phyloP scores from a whole-genome alignment of 1,140 invertebrate genomes.

The Atta texana region DNA sequence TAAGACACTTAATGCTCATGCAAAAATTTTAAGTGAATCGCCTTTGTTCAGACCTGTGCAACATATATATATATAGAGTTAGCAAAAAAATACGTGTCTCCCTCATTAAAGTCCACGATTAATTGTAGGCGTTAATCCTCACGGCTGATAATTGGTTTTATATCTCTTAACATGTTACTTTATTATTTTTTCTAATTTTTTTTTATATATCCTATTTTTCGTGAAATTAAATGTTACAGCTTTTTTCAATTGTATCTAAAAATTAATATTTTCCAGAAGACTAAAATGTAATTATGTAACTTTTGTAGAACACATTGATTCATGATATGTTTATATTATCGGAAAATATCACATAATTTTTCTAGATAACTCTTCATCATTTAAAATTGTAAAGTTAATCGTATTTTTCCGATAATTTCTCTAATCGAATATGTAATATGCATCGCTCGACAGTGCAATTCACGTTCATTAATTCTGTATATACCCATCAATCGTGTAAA shows the following conservation, averaged over 20 bases:
- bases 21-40: constrained; percentile 55
- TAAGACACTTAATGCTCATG: constrained; percentile 51
- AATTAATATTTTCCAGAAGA: background rate
- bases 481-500: constrained; percentile 45
- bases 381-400: constrained; percentile 12
- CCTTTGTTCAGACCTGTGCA: background rate
- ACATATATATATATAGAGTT: too few species aligned
- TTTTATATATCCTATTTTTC: background rate
- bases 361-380: background rate
- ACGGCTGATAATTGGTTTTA: background rate
- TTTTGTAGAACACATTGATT: background rate
- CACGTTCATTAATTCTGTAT: constrained; percentile 41
- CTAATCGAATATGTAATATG: constrained; percentile 8
- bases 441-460: constrained; percentile 22
- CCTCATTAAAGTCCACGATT: constrained; percentile 1
- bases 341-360: background rate
- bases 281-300: background rate
- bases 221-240: background rate
- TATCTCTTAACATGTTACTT: background rate
- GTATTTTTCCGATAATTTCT: constrained; percentile 36
- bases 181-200: background rate
- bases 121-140: background rate
- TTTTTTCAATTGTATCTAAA: background rate
- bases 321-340: background rate
- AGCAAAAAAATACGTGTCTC: background rate